phyloP scores from a whole-genome alignment of 2,113 vertebrate genomes.

The Nipponia nippon region DNA sequence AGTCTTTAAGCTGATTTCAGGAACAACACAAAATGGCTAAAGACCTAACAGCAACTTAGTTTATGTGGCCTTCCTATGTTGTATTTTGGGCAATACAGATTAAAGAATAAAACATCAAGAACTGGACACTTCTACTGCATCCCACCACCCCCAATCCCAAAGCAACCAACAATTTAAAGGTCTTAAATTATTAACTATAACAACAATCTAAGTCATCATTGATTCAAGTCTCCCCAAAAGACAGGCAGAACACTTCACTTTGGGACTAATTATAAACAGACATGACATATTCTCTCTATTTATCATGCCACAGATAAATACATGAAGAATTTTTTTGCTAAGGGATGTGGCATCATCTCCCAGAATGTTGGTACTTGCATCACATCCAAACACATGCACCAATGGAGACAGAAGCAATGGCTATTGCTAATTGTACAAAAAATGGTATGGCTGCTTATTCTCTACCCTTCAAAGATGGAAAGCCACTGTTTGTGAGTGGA shows the following conservation, averaged over 20 bases:
- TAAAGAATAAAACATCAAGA: not conserved
- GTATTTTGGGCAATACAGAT: not conserved
- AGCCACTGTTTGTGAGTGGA: not conserved
- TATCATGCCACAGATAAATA: conserved; percentile 65
- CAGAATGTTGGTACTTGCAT: conserved; percentile 71
- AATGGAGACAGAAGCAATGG: conserved; percentile 67
- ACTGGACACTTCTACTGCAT: not conserved
- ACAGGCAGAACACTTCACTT: not conserved
- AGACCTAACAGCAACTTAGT: not conserved
- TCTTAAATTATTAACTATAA: not conserved
- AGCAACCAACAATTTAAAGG: not conserved
- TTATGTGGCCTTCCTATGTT: not conserved
- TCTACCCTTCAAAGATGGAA: not conserved
- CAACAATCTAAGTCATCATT: not conserved
- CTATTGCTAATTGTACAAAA: conserved; percentile 74
- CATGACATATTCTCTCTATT: not conserved
- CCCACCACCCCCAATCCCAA: not conserved
- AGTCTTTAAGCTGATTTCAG: not conserved
- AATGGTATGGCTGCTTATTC: conserved; percentile 27
- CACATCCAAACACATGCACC: conserved; percentile 69
- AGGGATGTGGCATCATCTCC: conserved; percentile 67
- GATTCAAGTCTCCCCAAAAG: not conserved
- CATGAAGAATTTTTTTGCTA: conserved; percentile 74
- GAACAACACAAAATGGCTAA: not conserved
- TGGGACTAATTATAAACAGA: not conserved